phyloP scores from a whole-genome alignment of 2,888 invertebrate species.

The Cataglyphis cursor region DNA sequence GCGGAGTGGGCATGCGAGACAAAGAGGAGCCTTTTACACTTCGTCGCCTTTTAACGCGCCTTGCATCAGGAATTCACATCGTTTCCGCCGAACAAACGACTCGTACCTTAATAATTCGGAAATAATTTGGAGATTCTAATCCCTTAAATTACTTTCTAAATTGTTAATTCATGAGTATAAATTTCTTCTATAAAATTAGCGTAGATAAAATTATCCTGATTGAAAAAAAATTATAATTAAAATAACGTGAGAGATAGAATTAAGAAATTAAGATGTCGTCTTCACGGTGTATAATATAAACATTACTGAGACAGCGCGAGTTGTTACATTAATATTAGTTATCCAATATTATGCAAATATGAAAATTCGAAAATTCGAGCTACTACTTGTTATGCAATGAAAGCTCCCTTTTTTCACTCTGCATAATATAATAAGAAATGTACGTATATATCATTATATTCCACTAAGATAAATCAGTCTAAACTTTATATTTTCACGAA shows the following conservation, averaged over 20 bases:
- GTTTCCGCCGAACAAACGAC: not conserved
- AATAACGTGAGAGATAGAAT: not conserved
- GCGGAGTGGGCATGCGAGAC: slow-evolving; percentile 26
- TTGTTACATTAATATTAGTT: not conserved
- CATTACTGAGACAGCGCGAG: not conserved
- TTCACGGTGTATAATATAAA: slow-evolving; percentile 7
- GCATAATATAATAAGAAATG: not conserved
- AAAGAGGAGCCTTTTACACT: slow-evolving; percentile 21
- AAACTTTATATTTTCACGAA: not conserved
- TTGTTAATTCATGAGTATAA: not conserved
- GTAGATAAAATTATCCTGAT: not conserved
- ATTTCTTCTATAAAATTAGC: not conserved
- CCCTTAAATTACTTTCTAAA: not conserved
- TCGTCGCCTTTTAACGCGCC: slow-evolving; percentile 5
- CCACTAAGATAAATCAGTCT: slow-evolving; percentile 1
- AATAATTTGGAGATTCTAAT: not conserved
- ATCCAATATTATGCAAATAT: slow-evolving; percentile 9
- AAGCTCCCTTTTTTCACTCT: not conserved
- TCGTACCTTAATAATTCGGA: not conserved
- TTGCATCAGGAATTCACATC: slow-evolving; percentile 5
- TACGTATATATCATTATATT: not conserved
- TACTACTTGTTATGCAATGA: not conserved
- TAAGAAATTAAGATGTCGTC: not conserved
- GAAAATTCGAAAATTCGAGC: not conserved
- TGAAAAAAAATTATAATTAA: not conserved